Evolutionary conservation across 2,113 vertebrate genomes (phyloP).

Genomic region (Solenodon paradoxus): DNA sequence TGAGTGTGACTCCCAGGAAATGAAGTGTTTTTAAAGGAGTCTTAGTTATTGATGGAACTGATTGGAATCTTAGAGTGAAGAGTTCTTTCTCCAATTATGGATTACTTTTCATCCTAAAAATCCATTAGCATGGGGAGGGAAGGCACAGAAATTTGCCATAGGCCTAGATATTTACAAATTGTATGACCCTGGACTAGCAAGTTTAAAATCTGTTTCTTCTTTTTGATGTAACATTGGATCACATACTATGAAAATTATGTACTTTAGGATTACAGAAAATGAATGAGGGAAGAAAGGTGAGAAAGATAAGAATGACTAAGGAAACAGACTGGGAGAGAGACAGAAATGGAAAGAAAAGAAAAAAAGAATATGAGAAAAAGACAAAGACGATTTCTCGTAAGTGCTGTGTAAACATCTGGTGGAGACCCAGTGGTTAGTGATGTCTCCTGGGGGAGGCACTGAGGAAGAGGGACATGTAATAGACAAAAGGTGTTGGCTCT

Average conservation of each 20-base stretch:
- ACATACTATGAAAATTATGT: background rate
- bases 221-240: background rate
- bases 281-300: background rate
- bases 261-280: background rate
- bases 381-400: background rate
- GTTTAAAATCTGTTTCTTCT: background rate
- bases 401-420: background rate
- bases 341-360: background rate
- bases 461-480: accelerated
- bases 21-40: background rate
- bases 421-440: background rate
- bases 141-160: background rate
- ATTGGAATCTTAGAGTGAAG: background rate
- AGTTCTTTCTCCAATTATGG: background rate
- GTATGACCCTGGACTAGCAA: background rate
- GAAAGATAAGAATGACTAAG: background rate
- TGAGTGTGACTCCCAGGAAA: background rate
- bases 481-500: background rate
- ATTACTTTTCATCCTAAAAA: background rate
- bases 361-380: background rate
- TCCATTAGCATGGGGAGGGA: background rate
- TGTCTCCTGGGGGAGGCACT: background rate
- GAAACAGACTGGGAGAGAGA: background rate
- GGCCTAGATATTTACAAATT: background rate
- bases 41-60: background rate